phyloP scores from a whole-genome alignment of 1,140 invertebrate genomes.

The Cydia fagiglandana region DNA sequence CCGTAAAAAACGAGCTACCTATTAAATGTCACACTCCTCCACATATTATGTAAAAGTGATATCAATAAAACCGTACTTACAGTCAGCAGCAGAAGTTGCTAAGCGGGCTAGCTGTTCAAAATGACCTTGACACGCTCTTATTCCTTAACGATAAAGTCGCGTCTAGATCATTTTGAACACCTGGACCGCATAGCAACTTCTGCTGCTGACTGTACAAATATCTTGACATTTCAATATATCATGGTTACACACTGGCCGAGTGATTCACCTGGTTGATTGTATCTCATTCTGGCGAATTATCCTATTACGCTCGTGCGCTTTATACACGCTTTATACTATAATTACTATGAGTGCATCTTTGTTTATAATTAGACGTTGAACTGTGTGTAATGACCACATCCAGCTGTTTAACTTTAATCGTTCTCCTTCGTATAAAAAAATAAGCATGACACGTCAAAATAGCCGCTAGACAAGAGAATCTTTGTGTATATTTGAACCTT shows the following conservation, averaged over 20 bases:
- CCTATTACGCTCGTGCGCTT: neutral
- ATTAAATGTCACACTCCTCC: too few species aligned
- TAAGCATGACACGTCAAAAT: neutral
- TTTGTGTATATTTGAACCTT: too few species aligned
- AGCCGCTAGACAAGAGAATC: too few species aligned
- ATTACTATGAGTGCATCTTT: neutral
- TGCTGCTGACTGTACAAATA: too few species aligned
- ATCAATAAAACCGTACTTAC: neutral
- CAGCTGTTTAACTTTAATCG: slow-evolving; percentile 4
- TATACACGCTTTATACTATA: neutral
- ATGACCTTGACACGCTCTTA: too few species aligned
- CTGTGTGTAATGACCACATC: neutral
- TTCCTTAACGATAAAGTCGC: too few species aligned
- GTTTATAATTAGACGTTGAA: slow-evolving; percentile 10
- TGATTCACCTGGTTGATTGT: neutral
- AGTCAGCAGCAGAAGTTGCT: too few species aligned
- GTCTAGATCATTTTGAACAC: too few species aligned
- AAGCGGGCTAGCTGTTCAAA: too few species aligned
- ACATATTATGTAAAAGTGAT: too few species aligned
- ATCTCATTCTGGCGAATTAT: neutral
- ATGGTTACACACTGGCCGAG: neutral
- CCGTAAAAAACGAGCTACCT: too few species aligned
- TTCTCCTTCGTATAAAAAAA: neutral
- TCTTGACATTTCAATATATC: neutral
- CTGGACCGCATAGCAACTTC: too few species aligned